phyloP scores from a whole-genome alignment of 2,888 invertebrate species.

The Morpho deidamia region DNA sequence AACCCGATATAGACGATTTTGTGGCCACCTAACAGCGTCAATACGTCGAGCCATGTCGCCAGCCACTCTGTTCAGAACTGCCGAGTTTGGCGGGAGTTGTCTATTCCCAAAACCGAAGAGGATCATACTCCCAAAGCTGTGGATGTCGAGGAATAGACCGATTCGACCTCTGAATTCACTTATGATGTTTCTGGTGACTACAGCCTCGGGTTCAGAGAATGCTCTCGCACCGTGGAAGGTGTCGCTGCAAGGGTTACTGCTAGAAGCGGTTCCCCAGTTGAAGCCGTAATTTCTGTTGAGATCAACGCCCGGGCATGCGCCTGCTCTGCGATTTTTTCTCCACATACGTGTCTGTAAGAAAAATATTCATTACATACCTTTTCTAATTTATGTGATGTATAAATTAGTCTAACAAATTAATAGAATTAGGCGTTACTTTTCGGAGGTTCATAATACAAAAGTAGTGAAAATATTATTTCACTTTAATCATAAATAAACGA shows the following conservation, averaged over 20 bases:
- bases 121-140: conserved; percentile 84
- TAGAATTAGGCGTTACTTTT: no score
- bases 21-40: conserved; percentile 57
- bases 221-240: conserved; percentile 80
- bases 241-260: conserved; percentile 74
- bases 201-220: conserved; percentile 84
- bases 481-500: no score
- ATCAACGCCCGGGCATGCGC: conserved; percentile 82
- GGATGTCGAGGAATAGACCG: conserved; percentile 84
- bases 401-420: no score
- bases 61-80: conserved; percentile 53
- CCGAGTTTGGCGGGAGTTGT: conserved; percentile 65
- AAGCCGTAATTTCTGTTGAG: conserved; percentile 86
- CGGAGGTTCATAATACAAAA: no score
- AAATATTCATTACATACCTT: no score
- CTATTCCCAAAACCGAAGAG: conserved; percentile 54
- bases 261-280: conserved; percentile 80
- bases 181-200: conserved; percentile 76
- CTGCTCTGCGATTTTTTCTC: conserved; percentile 81
- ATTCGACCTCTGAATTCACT: conserved; percentile 58
- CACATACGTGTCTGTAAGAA: conserved; percentile 74
- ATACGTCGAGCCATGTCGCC: conserved; percentile 63
- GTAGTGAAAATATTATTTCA: no score
- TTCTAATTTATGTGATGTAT: no score
- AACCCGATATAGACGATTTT: conserved; percentile 61